Base-by-base conservation (phyloP, 2,797 vertebrate genomes). In the Hylomyscus alleni region DNA sequence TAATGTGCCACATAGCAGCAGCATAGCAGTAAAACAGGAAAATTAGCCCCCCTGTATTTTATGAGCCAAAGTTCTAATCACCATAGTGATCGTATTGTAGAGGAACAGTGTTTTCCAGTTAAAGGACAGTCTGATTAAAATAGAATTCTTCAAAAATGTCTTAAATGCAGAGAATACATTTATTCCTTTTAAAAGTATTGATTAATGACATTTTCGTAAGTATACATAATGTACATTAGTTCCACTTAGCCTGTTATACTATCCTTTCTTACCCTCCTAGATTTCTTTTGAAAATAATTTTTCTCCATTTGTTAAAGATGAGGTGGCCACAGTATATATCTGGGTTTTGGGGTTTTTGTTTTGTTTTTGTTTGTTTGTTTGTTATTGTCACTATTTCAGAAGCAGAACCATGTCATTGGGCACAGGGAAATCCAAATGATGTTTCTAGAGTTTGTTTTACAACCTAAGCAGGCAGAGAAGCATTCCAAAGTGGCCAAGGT, bases 371-470 rank as follows among this genome's bases (percentile, higher is more conserved):
- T 54, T 95, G 11, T 75, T 44, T 62, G 14, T 69, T 17, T 67
- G 29, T 37, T 95, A 6, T 75, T 88, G 50, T 67, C 65, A 8
- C n/a, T 11, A 19, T n/a, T 96, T 97, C 44, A 97, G 87, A 96
- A 94, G 93, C 60, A 92, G 88, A 95, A 80, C 47, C 93, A 4
- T 84, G 12, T 58, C 95, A 84, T 1, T 75, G 54, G 82, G 60
- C 22, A 29, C 77, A 91, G 69, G 67, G 91, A 97, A 95, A 85
- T 94, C 75, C 91, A 84, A 95, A 95, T 76, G 37, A 44, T 93
- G 84, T 93, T 96, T 93, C 84, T 94, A 88, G 90, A 94, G 90
- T 73, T 89, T 95, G 73, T 95, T 90, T 89, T 76, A 90, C 9
- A 90, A 72, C 65, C 62, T 81, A 96, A 72, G 91, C 95, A 95